Conservation (phyloP, 2,888 invertebrate genomes). For the Euproctis similis region DNA sequence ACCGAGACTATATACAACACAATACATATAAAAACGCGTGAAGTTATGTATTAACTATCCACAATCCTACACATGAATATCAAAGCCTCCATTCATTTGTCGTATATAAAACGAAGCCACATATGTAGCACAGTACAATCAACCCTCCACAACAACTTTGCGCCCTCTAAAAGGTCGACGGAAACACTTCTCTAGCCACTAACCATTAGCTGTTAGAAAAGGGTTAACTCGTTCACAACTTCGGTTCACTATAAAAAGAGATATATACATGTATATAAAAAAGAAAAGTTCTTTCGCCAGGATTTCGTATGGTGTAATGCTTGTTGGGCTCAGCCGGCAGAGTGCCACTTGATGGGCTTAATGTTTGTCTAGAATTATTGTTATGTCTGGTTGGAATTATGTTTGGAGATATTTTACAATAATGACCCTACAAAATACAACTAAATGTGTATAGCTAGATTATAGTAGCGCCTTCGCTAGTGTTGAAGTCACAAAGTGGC, state of each 20-base stretch:
- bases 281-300: background rate
- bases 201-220: conserved; percentile 19
- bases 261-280: conserved; percentile 4
- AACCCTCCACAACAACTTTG: conserved; percentile 12
- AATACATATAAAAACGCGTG: too few relatives aligned
- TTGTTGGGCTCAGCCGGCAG: conserved; percentile 4
- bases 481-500: too few relatives aligned
- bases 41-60: too few relatives aligned
- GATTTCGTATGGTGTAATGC: conserved; percentile 8
- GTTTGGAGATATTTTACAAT: too few relatives aligned
- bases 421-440: too few relatives aligned
- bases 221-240: conserved; percentile 18
- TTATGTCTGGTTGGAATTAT: conserved; percentile 2
- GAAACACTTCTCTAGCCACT: conserved; percentile 18
- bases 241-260: conserved; percentile 12
- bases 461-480: too few relatives aligned
- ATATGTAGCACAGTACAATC: conserved; percentile 7
- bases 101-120: conserved; percentile 3
- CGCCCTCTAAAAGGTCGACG: conserved; percentile 14
- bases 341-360: conserved; percentile 4
- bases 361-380: conserved; percentile 5
- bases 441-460: too few relatives aligned
- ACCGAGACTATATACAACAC: too few relatives aligned
- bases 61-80: conserved; percentile 1
- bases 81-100: background rate